Evolutionary conservation across 2,113 vertebrate species (phyloP).

Genomic region (Microtus richardsoni): DNA sequence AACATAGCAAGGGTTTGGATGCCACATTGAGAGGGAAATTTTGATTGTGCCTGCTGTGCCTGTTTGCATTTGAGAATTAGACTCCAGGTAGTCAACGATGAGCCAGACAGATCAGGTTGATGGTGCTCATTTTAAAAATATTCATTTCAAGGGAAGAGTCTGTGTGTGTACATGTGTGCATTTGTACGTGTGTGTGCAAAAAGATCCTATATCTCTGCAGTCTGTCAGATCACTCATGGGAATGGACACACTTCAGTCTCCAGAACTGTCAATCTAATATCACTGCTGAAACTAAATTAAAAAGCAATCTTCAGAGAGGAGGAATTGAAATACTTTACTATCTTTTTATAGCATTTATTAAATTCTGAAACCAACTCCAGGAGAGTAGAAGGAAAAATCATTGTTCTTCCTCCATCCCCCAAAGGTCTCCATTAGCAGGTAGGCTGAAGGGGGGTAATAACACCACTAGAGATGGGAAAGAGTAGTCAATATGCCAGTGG

Average conservation of each 20-base stretch:
- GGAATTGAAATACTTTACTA: conserved; percentile 59
- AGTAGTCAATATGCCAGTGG: neutral
- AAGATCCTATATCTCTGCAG: neutral
- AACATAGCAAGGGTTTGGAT: neutral
- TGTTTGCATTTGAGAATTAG: neutral
- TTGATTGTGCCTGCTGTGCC: neutral
- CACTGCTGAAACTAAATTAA: conserved; percentile 66
- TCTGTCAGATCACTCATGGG: neutral
- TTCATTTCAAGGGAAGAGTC: neutral
- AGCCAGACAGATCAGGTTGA: neutral
- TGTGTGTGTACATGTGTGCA: neutral
- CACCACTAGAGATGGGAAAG: conserved; percentile 21
- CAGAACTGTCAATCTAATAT: conserved; percentile 18
- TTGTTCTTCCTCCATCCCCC: conserved; percentile 75
- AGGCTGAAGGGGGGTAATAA: conserved; percentile 75
- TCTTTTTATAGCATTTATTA: conserved; percentile 71
- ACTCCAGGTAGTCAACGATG: neutral
- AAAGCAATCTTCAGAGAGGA: conserved; percentile 34
- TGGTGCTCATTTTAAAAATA: neutral
- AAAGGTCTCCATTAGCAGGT: conserved; percentile 72
- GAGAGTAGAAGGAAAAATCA: conserved; percentile 1
- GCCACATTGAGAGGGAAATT: neutral
- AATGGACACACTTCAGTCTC: conserved; percentile 33
- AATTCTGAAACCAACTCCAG: conserved; percentile 75
- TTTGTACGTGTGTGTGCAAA: neutral